phyloP scores from a whole-genome alignment of 2,113 vertebrate genomes.

The Phodopus roborovskii region DNA sequence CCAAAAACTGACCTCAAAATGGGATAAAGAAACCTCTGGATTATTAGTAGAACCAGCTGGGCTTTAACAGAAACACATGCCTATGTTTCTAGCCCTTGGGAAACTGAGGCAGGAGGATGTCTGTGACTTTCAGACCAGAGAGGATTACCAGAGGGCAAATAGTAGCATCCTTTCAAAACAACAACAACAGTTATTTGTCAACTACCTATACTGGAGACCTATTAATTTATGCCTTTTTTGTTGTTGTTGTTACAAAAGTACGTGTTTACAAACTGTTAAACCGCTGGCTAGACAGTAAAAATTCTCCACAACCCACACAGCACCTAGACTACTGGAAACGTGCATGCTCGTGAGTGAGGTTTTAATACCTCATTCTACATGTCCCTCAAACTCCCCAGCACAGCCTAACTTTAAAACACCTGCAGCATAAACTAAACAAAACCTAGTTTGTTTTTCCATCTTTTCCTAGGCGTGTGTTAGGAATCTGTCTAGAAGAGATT shows the following conservation, averaged over 20 bases:
- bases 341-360: background rate
- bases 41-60: background rate
- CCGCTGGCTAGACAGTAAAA: background rate
- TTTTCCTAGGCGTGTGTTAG: slow-evolving; percentile 24
- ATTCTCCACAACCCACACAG: background rate
- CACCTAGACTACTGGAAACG: background rate
- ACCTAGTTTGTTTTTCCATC: background rate
- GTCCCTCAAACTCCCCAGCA: background rate
- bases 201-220: slow-evolving; percentile 9
- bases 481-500: background rate
- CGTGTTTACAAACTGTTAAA: background rate
- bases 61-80: background rate
- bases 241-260: background rate
- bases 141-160: background rate
- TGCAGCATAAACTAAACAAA: slow-evolving; percentile 54
- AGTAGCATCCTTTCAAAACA: background rate
- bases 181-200: background rate
- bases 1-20: background rate
- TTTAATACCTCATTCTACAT: background rate
- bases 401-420: background rate
- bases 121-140: background rate
- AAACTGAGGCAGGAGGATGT: background rate
- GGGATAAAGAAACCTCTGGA: background rate
- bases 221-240: slow-evolving; percentile 21
- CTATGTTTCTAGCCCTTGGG: background rate